These are phyloP conservation scores for Mimachlamys varia DNA, from an alignment of 2,888 invertebrate genomes.

Conservation along the genomic window DNA sequence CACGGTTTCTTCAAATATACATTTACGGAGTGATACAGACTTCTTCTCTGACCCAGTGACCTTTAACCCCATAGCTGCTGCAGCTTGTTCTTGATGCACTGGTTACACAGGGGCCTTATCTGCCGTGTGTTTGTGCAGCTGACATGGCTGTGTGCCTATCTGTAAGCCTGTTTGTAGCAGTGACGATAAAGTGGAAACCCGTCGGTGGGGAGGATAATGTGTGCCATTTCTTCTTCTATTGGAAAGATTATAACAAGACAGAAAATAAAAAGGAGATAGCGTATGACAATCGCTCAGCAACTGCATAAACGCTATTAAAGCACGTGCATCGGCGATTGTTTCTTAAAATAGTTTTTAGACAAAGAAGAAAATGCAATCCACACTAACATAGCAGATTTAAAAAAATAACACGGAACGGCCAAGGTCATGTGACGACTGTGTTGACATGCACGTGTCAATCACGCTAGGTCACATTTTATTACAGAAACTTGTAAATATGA, in stretches of 20 bases:
- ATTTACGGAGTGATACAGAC: constrained; percentile 23
- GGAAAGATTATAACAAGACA: background rate
- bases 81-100: background rate
- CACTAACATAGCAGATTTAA: background rate
- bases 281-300: background rate
- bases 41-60: constrained; percentile 34
- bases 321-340: constrained; percentile 11
- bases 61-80: background rate
- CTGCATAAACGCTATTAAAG: background rate
- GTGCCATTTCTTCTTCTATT: background rate
- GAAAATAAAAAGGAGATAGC: background rate
- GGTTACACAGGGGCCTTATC: background rate
- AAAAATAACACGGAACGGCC: background rate
- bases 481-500: background rate
- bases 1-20: constrained; percentile 17
- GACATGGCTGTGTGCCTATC: background rate
- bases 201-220: background rate
- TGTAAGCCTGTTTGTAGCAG: background rate
- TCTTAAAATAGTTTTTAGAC: background rate
- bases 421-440: background rate
- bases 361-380: background rate
- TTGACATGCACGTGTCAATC: background rate
- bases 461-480: background rate
- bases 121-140: constrained; percentile 24
- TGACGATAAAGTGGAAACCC: background rate